These are phyloP conservation scores for Omphaloscelis lunosa DNA, from an alignment of 2,888 invertebrate species.

Conservation along the genomic window DNA sequence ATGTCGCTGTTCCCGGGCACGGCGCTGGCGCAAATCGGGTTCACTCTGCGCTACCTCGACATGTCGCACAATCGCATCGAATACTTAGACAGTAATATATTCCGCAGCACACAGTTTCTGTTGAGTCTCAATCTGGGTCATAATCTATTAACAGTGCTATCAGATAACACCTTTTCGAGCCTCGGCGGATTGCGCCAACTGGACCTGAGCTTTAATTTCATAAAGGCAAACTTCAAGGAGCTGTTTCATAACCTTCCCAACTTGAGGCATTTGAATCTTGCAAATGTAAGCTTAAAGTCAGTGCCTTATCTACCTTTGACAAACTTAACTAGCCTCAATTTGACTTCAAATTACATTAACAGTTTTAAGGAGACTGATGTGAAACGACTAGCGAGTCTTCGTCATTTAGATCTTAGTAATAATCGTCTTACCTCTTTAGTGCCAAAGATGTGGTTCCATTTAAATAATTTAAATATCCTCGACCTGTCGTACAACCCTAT, in stretches of 20 bases:
- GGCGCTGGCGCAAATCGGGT: constrained; percentile 94
- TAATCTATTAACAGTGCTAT: constrained; percentile 95
- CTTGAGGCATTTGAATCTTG: constrained; percentile 94
- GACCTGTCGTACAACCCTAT: constrained; percentile 96
- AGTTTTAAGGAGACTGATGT: constrained; percentile 93
- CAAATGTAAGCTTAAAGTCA: constrained; percentile 94
- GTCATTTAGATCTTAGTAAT: constrained; percentile 94
- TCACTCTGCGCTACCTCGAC: constrained; percentile 94
- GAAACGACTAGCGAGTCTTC: constrained; percentile 93
- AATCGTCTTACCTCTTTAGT: constrained; percentile 95
- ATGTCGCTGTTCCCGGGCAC: constrained; percentile 95
- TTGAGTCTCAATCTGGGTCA: constrained; percentile 94
- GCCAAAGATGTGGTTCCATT: constrained; percentile 93
- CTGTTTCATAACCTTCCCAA: constrained; percentile 96
- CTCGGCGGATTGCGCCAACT: constrained; percentile 94
- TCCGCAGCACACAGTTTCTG: constrained; percentile 95
- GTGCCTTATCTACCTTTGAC: constrained; percentile 95
- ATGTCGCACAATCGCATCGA: constrained; percentile 95
- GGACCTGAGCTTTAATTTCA: constrained; percentile 95
- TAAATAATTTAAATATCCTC: constrained; percentile 93
- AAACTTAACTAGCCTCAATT: constrained; percentile 94
- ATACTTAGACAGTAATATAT: constrained; percentile 96
- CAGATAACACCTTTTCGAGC: constrained; percentile 97
- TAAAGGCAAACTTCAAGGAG: constrained; percentile 96
- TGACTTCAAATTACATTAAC: constrained; percentile 94